Percentiles rank a stretch among this genome's conserved stretches.
Evolutionary conservation across 2,113 vertebrate species (phyloP).

Genomic region (Eulacestoma nigropectus): DNA sequence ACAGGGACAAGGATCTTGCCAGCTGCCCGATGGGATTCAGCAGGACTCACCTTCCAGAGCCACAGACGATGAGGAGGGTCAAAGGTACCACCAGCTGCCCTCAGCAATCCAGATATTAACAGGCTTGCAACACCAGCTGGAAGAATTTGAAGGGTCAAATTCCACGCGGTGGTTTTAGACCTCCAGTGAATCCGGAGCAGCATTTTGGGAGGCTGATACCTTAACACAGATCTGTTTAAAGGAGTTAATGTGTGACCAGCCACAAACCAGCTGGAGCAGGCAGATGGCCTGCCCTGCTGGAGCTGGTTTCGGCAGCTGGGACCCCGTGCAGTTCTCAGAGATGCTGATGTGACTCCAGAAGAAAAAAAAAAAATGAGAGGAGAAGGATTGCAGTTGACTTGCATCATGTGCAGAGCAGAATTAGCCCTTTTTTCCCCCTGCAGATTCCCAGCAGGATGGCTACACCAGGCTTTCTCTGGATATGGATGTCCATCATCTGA

Average conservation of each 20-base stretch:
- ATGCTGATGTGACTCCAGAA: background rate
- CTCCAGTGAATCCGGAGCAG: background rate
- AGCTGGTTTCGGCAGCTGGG: background rate
- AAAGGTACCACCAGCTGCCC: background rate
- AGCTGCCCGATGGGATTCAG: background rate
- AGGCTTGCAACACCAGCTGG: background rate
- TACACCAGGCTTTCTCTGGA: background rate
- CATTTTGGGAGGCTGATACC: background rate
- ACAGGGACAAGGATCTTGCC: background rate
- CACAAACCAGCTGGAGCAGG: background rate
- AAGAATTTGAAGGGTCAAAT: conserved; percentile 26
- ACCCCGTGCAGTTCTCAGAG: background rate
- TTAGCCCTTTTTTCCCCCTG: background rate
- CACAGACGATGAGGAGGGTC: background rate
- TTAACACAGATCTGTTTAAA: background rate
- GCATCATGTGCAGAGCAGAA: background rate
- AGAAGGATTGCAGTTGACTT: background rate
- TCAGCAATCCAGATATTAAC: background rate
- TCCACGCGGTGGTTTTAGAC: background rate
- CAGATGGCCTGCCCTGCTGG: background rate
- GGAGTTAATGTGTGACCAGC: conserved; percentile 32
- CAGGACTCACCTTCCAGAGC: background rate
- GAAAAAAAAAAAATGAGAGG: background rate
- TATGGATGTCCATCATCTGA: background rate
- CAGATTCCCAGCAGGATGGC: background rate